These are phyloP conservation scores for Ischnus inquisitorius DNA, from an alignment of 2,888 invertebrate genomes.

Conservation along the genomic window DNA sequence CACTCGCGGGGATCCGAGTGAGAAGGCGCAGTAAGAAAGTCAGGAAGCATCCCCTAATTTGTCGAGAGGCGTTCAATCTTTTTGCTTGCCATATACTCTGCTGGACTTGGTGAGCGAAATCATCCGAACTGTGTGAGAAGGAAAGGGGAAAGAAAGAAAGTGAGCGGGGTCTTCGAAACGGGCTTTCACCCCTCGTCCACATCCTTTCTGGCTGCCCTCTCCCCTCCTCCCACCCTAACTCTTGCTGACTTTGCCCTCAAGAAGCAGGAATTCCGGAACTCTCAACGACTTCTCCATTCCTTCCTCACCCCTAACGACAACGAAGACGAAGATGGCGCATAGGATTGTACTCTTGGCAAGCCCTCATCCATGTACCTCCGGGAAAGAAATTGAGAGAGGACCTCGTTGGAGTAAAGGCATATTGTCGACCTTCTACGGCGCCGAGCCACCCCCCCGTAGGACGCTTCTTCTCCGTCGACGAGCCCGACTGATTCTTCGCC, in stretches of 20 bases:
- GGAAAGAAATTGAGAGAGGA: constrained; percentile 62
- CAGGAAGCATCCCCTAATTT: constrained; percentile 48
- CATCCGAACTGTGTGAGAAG: constrained; percentile 51
- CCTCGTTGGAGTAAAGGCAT: constrained; percentile 54
- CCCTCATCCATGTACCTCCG: constrained; percentile 44
- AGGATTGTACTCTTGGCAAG: constrained; percentile 20
- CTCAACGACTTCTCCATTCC: constrained; percentile 51
- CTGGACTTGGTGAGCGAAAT: constrained; percentile 47
- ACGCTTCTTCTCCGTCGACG: constrained; percentile 15
- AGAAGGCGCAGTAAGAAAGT: background rate
- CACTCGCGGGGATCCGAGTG: background rate
- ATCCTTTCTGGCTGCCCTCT: constrained; percentile 26
- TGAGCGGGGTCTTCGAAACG: constrained; percentile 48
- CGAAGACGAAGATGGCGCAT: constrained; percentile 33
- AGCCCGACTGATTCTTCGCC: constrained; percentile 12
- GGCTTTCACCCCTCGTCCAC: constrained; percentile 58
- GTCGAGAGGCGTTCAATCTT: constrained; percentile 47
- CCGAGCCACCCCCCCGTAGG: constrained; percentile 25
- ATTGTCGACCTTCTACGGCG: constrained; percentile 59
- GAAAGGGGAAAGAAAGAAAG: constrained; percentile 35
- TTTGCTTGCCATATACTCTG: constrained; percentile 5
- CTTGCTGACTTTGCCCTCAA: constrained; percentile 39
- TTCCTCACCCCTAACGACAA: constrained; percentile 49
- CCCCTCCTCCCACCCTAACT: constrained; percentile 10
- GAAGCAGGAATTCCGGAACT: constrained; percentile 61